A percentile compares a stretch with the other conserved stretches of the same genome.
These are phyloP conservation scores for Tangara arthus DNA, from an alignment of 2,797 vertebrate species.

Conservation along the genomic window DNA sequence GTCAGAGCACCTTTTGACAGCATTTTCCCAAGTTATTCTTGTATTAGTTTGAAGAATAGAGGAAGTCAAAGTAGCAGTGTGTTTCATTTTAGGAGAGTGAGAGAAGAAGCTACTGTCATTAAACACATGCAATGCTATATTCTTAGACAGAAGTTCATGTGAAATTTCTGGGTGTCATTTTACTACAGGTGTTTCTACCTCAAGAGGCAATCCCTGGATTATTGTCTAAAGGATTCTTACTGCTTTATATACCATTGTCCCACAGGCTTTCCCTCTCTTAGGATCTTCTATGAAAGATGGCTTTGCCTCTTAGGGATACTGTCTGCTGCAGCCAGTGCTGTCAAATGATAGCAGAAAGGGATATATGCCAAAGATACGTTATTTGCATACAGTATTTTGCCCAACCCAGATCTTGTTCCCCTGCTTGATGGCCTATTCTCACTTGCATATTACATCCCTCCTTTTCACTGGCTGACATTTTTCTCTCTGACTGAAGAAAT, in stretches of 20 bases:
- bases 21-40: background rate
- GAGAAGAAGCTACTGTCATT: background rate
- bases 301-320: background rate
- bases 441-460: background rate
- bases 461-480: background rate
- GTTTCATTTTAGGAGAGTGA: background rate
- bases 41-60: background rate
- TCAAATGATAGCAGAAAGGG: background rate
- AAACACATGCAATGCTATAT: background rate
- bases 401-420: background rate
- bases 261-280: background rate
- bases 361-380: background rate
- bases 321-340: background rate
- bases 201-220: background rate
- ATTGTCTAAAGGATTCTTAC: background rate
- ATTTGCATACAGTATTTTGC: background rate
- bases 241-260: background rate
- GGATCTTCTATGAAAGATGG: background rate
- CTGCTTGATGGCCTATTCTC: background rate
- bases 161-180: background rate
- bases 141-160: rapidly evolving
- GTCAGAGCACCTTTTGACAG: background rate
- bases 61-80: background rate
- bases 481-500: background rate
- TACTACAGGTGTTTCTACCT: background rate